Evolutionary conservation across 2,888 invertebrate genomes (phyloP).

Genomic region (Drosophila picticornis): DNA sequence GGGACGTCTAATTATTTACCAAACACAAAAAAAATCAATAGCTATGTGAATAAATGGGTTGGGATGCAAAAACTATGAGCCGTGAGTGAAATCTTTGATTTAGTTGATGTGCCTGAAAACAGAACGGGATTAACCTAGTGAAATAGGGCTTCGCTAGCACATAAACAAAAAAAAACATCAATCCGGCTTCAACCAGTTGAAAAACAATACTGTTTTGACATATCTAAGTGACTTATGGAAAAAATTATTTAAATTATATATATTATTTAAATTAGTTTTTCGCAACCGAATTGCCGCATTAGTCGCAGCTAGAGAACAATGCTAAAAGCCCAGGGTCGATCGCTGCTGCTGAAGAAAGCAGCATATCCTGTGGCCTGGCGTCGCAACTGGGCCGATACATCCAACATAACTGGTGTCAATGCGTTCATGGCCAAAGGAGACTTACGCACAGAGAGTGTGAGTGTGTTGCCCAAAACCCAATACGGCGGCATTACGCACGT

Average conservation of each 20-base stretch:
- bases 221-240: neutral
- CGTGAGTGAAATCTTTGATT: neutral
- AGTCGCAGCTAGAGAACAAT: slow-evolving; percentile 12
- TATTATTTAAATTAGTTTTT: neutral
- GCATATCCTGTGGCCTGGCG: no score
- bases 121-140: neutral
- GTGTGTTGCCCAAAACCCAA: slow-evolving; percentile 59
- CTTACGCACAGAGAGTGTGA: slow-evolving; percentile 19
- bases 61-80: neutral
- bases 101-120: neutral
- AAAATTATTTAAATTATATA: neutral
- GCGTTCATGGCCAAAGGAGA: slow-evolving; percentile 53
- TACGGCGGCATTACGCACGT: slow-evolving; percentile 75
- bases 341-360: neutral
- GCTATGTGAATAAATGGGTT: slow-evolving; percentile 41
- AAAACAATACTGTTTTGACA: neutral
- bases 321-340: slow-evolving; percentile 5
- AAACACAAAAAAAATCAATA: neutral
- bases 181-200: neutral
- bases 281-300: slow-evolving; percentile 21
- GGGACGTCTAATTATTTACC: slow-evolving; percentile 51
- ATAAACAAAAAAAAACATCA: neutral
- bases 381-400: neutral
- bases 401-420: slow-evolving; percentile 25
- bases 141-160: neutral